Evolutionary conservation across 2,113 vertebrate species (phyloP), one percentile per base, ranked within the genome.

Genomic region (Megaptera novaeangliae): DNA sequence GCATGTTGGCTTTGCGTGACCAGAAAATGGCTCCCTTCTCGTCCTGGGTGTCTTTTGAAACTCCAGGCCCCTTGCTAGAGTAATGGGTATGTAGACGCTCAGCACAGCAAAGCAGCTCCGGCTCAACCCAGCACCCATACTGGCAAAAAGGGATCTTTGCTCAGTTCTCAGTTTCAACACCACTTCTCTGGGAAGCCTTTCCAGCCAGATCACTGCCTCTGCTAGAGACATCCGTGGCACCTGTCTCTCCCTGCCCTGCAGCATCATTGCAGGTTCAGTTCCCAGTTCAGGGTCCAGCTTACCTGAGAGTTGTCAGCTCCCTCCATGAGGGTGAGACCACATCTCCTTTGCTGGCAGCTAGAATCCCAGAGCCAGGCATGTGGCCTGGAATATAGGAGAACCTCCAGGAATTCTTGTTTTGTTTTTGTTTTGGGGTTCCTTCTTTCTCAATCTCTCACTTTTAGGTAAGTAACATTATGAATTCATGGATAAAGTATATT

Each of bases 1-100:
- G 59, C 0, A 0, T 4, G 8, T 31, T 64, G 80, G 9, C 44
- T 59, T 80, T 46, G 72, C 1, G 0, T 10, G 11, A 18, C 17
- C 57, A 12, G 71, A 21, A 27, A 59, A 0, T 0, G 12, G 12
- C 49, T 69, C 39, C n/a, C n/a, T 68, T 41, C 68, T 80, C 12
- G 2, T 36, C 14, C 49, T 11, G 11, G 2, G 27, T 63, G 36
- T 77, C 81, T 84, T 95, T 52, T 17, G 75, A 91, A 29, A 68
- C 64, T 52, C 71, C 8, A 44, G 49, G 46, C 2, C 34, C 63
- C 29, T 81, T 29, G 59, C 41, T 77, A 2, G 57, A 88, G 41
- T 34, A 2, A 12, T 2, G 9, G 10, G 20, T 52, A 0, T 0
- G 0, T n/a, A 23, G 86, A n/a, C 27, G 21, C 63, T 83, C 2